These are phyloP conservation scores for Gymnosoma rotundatum DNA, from an alignment of 2,888 invertebrate species.

Conservation along the genomic window DNA sequence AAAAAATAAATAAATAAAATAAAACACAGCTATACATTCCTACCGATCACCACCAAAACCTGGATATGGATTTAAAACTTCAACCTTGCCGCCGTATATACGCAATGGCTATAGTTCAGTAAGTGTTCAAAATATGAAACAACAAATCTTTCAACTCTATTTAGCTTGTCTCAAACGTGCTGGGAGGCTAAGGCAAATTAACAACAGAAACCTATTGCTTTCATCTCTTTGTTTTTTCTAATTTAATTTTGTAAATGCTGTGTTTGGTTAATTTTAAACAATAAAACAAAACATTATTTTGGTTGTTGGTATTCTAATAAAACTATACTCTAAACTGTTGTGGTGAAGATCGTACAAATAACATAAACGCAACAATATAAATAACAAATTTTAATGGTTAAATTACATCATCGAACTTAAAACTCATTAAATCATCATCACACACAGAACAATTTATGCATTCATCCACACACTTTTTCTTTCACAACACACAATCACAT, in stretches of 20 bases:
- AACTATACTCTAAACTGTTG: conserved; percentile 47
- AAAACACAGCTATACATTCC: conserved; percentile 82
- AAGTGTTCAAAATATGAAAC: conserved; percentile 76
- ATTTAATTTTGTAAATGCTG: conserved; percentile 61
- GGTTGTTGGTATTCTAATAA: conserved; percentile 56
- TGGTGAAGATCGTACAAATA: conserved; percentile 45
- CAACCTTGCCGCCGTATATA: conserved; percentile 88
- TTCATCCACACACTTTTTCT: conserved; percentile 22
- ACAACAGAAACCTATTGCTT: conserved; percentile 53
- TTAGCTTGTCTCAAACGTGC: conserved; percentile 19
- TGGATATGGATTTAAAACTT: conserved; percentile 89
- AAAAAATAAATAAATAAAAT: conserved; percentile 50
- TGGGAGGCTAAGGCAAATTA: conserved; percentile 44
- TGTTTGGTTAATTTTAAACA: conserved; percentile 54
- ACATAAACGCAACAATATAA: conserved; percentile 28
- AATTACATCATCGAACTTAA: conserved; percentile 59
- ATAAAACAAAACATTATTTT: conserved; percentile 37
- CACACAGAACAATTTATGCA: conserved; percentile 32
- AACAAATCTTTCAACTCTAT: conserved; percentile 44
- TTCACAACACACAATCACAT: conserved; percentile 1
- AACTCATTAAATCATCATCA: conserved; percentile 40
- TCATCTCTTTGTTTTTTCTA: neutral
- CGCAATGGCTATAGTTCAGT: conserved; percentile 83
- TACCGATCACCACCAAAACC: conserved; percentile 88
- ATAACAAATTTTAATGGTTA: conserved; percentile 37